Base-by-base conservation (phyloP, 2,113 vertebrate species). In the Macroglossus sobrinus region DNA sequence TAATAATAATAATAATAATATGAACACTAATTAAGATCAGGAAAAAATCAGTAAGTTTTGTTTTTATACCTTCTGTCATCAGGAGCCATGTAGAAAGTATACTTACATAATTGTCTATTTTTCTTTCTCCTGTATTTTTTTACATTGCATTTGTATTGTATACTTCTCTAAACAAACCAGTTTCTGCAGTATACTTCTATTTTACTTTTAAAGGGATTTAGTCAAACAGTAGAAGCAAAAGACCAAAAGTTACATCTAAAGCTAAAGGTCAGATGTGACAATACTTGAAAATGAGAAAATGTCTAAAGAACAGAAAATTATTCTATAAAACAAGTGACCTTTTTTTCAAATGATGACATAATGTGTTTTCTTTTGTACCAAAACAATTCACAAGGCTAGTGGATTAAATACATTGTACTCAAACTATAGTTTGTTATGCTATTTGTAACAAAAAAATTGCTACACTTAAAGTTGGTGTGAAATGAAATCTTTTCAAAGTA, bases 191-290 rank as follows among this genome's bases (percentile, higher is more conserved):
- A 84, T 43, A 19, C 2, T 76, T 89, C 59, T 47, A 38, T 74
- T 92, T 89, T 92, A 88, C 88, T 91, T 96, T 96, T 94, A 85
- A 92, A 89, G 30, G 19, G 68, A 96, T 86, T 97, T 96, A 95
- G 71, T 43, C 76, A 94, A 94, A 68, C 35, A 75, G n/a, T 79
- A 96, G 61, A 74, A 97, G 45, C 66, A 93, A 95, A 95, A 93
- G 26, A 55, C 6, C 69, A 91, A 92, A 96, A 95, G 59, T 10
- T 75, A 78, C 43, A 21, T 95, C 28, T 71, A 76, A 76, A 95
- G 55, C 22, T 78, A 97, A 97, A 95, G 85, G 88, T 97, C 88
- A 91, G 12, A 76, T 45, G 1, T 97, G 88, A 82, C 84, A 96
- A 81, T 47, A 16, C 15, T 84, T 68, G 4, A 89, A 91, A 95